phyloP scores from a whole-genome alignment of 2,888 invertebrate species.

The Heliconius hortense region DNA sequence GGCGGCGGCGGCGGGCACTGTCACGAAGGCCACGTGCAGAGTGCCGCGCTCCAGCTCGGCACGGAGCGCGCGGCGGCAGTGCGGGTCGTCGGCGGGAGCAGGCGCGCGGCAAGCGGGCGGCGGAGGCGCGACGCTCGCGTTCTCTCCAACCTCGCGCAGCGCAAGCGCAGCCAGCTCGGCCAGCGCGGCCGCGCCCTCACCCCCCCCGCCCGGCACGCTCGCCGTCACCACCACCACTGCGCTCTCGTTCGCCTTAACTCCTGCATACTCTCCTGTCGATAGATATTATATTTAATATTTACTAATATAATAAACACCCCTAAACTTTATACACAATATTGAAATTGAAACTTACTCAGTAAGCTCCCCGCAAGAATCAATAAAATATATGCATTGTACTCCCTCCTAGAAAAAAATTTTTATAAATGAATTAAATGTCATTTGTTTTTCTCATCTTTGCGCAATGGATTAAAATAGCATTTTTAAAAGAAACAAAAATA shows the following conservation, averaged over 20 bases:
- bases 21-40: slow-evolving; percentile 52
- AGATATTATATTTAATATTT: background rate
- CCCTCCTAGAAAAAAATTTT: background rate
- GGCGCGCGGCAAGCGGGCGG: slow-evolving; percentile 44
- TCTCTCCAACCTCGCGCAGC: slow-evolving; percentile 49
- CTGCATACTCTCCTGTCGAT: background rate
- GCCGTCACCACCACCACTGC: slow-evolving; percentile 43
- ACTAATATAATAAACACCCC: background rate
- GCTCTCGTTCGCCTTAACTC: background rate
- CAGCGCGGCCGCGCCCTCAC: slow-evolving; percentile 39
- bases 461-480: background rate
- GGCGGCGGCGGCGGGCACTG: slow-evolving; percentile 52
- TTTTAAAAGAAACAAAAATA: background rate
- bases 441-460: background rate
- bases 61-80: slow-evolving; percentile 47
- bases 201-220: slow-evolving; percentile 44
- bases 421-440: too few species aligned
- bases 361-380: background rate
- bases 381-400: slow-evolving; percentile 5
- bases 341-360: background rate
- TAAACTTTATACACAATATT: background rate
- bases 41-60: slow-evolving; percentile 47
- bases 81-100: slow-evolving; percentile 42
- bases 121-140: slow-evolving; percentile 45
- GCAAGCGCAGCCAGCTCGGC: slow-evolving; percentile 45